phyloP scores from a whole-genome alignment of 2,888 invertebrate genomes.

The Drosophila putrida region DNA sequence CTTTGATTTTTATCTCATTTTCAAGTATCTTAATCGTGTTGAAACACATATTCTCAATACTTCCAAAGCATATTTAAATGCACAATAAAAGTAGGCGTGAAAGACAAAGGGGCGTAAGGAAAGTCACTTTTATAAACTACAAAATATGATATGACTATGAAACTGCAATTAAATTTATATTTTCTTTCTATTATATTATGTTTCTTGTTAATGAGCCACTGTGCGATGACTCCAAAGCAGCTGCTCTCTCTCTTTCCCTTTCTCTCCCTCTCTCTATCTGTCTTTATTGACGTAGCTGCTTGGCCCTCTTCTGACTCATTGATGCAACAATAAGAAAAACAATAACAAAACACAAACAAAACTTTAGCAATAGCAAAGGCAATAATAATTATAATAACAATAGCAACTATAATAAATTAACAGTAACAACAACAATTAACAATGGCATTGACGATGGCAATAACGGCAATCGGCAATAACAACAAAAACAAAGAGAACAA shows the following conservation, averaged over 20 bases:
- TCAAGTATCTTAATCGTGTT: too few relatives aligned
- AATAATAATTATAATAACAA: constrained; percentile 17
- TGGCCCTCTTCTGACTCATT: constrained; percentile 45
- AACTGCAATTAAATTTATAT: too few relatives aligned
- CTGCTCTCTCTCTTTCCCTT: constrained; percentile 1
- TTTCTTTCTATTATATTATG: too few relatives aligned
- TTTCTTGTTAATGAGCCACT: too few relatives aligned
- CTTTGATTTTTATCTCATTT: too few relatives aligned
- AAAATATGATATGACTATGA: too few relatives aligned
- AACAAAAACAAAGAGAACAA: constrained; percentile 19
- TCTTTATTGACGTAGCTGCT: constrained; percentile 6
- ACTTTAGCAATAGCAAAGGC: constrained; percentile 7
- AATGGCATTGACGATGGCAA: constrained; percentile 53
- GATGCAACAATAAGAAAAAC: constrained; percentile 14
- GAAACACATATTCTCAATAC: too few relatives aligned
- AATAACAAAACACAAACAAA: constrained; percentile 11
- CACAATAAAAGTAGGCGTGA: too few relatives aligned
- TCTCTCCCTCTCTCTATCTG: neutral
- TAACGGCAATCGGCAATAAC: constrained; percentile 45
- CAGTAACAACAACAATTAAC: constrained; percentile 45
- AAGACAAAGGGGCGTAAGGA: too few relatives aligned
- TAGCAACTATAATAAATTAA: constrained; percentile 37
- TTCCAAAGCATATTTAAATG: too few relatives aligned
- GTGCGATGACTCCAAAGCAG: constrained; percentile 1
- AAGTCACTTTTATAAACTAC: too few relatives aligned